Evolutionary conservation across 2,888 invertebrate species (phyloP), one percentile per base, ranked within the genome.

Genomic region (Cataglyphis cursor): DNA sequence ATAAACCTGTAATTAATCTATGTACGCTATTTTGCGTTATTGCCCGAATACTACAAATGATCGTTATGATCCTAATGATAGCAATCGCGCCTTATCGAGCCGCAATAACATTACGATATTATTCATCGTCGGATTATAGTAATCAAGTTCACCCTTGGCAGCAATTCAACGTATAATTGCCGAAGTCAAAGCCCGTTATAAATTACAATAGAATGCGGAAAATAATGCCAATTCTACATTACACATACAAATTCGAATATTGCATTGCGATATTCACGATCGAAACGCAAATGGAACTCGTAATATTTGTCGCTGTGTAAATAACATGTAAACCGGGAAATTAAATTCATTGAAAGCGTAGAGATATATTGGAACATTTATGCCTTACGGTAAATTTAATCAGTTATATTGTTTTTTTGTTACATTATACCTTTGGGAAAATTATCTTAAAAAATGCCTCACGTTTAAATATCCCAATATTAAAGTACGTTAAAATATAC

Each of bases 301-400:
- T 61, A 48, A 80, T 70, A 72, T 80, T 59, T 59, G 59, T 61
- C 15, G 21, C 18, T 72, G 72, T 48, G 59, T 61, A 80, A 80
- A 80, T 80, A 80, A 41, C 59, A 8, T 8, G 59, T 70, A 78
- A 78, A 70, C 18, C 44, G 54, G 44, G 24, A 18, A 80, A 80
- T 80, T 80, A 72, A 80, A 80, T 80, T 72, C 59, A 61, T 24
- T 18, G 70, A 18, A 18, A 24, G 24, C 59, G n/a, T 18, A 18
- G n/a, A 24, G 44, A 35, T 21, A 21, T 35, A 35, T 35, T 48
- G 44, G 35, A 48, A 35, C 35, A 35, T 80, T 72, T 61, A 44
- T 80, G 35, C 59, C 72, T 44, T 31, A 72, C 35, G 59, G 72
- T 59, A 18, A 2, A 61, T 80, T 80, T 80, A 80, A 80, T 48